Base-by-base conservation (phyloP, 1,140 invertebrate genomes). In the Drosophila albomicans region DNA sequence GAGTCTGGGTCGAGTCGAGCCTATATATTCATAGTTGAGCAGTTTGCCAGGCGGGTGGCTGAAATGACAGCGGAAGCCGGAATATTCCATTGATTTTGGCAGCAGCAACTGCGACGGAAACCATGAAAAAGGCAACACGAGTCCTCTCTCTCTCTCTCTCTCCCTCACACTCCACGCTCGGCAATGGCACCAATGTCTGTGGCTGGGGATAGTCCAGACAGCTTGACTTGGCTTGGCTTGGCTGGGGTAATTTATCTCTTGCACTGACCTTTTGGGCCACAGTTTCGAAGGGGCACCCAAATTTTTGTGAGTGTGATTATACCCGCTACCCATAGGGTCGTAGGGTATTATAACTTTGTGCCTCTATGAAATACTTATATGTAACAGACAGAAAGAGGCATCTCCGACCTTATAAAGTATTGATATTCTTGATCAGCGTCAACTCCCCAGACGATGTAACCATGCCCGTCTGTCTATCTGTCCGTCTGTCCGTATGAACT, bases 1-100 rank as follows among this genome's bases (percentile, higher is more conserved):
- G 45, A 16, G 11, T 16, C 54, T 62, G 25, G 58, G 58, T 62
- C 30, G 13, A 41, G 38, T n/a, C 41, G 16, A 25, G 56, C 54
- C 54, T 61, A 61, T 28, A 45, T 28, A 43, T 13, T 43, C 41
- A 38, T 38, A 10, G 35, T 38, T 38, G 6, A 10, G 11, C 5
- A 43, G 41, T 32, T 52, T 52, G 16, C 2, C 7, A 30, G 59
- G 28, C 57, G 75, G 74, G 75, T 67, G 74, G 54, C 61, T 49
- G 56, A 64, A 73, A 66, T 78, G 81, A 76, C 74, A 79, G 78
- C 80, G 85, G 85, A 81, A 89, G 71, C 62, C 77, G 45, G 81
- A 89, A 75, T 74, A 88, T 89, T 69, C 49, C 85, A 88, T 88
- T 85, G 85, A 88, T 88, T 88, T 88, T 88, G 85, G 85, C 85